Evolutionary conservation across 2,888 invertebrate species (phyloP), one percentile per base, ranked within the genome.

Genomic region (Xestia c-nigrum): DNA sequence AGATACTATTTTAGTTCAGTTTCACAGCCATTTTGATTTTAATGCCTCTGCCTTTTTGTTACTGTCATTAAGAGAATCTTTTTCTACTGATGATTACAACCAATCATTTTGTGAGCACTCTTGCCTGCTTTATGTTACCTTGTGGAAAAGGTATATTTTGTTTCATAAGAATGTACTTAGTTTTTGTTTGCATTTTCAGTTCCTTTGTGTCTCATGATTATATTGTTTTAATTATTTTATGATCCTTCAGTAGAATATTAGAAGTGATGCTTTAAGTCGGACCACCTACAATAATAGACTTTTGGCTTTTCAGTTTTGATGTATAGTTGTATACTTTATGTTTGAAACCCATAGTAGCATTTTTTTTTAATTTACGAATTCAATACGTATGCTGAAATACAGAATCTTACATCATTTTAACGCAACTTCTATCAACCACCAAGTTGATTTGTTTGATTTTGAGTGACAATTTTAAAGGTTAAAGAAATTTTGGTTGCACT

Each of bases 71-170:
- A 86, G 80, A 77, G 72, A 74, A 81, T 89, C 83, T 87, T 88
- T 86, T 87, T 74, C 47, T 74, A 46, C 19, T 65, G 74, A 64
- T 84, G 70, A 80, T 61, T 79, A 84, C 81, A 87, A 74, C 79
- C 83, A 87, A 91, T 88, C 86, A 89, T 89, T 89, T 87, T 88
- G 89, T 90, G 84, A 92, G 89, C 84, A 89, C 93, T 95, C 95
- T 95, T 95, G 95, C 95, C 95, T 94, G 92, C 91, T 87, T 76
- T 91, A 88, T 88, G 90, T 93, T 94, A 94, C 92, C 92, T 93
- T 91, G 87, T 86, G 90, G 85, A 87, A 89, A 91, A 92, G 91
- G 91, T 91, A 88, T 88, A 10, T 89, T 85, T 87, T 85, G 83
- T 88, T 87, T 86, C 74, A 69, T 90, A 92, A 90, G 92, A 93